Evolutionary conservation across 2,888 invertebrate species (phyloP).

Genomic region (Altica lythri): DNA sequence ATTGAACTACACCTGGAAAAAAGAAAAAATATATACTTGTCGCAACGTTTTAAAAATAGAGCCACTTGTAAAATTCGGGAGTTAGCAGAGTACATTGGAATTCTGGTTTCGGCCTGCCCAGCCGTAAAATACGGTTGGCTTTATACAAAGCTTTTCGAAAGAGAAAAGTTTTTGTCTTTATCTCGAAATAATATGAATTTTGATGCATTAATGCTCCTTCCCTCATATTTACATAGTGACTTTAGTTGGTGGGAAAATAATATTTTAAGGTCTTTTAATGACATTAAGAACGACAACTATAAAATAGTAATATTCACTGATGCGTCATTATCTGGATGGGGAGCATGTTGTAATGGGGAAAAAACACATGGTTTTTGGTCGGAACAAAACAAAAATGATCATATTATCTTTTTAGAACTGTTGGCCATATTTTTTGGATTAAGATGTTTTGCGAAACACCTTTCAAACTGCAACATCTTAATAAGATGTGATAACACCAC

Average conservation of each 20-base stretch:
- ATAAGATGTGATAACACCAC: conserved; percentile 23
- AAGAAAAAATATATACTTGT: no score
- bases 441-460: conserved; percentile 18
- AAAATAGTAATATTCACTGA: conserved; percentile 7
- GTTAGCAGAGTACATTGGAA: no score
- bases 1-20: neutral
- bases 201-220: no score
- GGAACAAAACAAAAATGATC: conserved; percentile 4
- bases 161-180: no score
- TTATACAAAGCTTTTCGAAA: no score
- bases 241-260: neutral
- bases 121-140: no score
- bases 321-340: conserved; percentile 8
- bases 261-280: neutral
- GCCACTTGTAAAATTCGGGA: no score
- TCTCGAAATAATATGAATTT: no score
- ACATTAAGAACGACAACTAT: conserved; percentile 5
- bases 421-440: conserved; percentile 8
- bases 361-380: conserved; percentile 7
- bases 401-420: conserved; percentile 24
- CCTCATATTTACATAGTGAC: no score
- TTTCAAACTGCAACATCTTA: conserved; percentile 12
- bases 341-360: neutral
- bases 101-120: no score
- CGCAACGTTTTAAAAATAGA: no score